A percentile compares a stretch with the other conserved stretches of the same genome.
Evolutionary conservation across 2,113 vertebrate genomes (phyloP).

Genomic region (Ophiodon elongatus): DNA sequence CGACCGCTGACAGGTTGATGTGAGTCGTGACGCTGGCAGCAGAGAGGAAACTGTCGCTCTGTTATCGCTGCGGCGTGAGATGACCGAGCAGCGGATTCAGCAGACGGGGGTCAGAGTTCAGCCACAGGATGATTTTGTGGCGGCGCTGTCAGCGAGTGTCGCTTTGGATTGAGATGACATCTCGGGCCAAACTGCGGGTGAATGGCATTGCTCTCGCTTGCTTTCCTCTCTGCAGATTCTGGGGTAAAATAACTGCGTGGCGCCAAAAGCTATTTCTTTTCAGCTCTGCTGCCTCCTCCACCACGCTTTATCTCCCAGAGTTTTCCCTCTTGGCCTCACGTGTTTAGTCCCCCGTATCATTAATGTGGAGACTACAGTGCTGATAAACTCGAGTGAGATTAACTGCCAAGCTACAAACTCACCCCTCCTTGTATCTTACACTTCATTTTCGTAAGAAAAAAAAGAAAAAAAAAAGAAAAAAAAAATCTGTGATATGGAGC

Average conservation of each 20-base stretch:
- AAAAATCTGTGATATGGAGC: slow-evolving; percentile 54
- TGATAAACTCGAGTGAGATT: slow-evolving; percentile 68
- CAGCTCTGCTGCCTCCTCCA: slow-evolving; percentile 40
- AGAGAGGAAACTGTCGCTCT: slow-evolving; percentile 29
- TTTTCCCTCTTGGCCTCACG: slow-evolving; percentile 29
- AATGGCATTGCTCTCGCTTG: slow-evolving; percentile 42
- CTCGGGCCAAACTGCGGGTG: slow-evolving; percentile 42
- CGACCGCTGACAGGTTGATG: slow-evolving; percentile 42
- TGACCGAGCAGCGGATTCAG: slow-evolving; percentile 28
- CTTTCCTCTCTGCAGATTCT: slow-evolving; percentile 35
- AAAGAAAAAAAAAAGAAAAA: slow-evolving; percentile 17
- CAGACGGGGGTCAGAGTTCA: slow-evolving; percentile 54
- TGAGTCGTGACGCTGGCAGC: slow-evolving; percentile 8
- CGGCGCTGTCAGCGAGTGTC: slow-evolving; percentile 59
- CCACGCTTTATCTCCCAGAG: slow-evolving; percentile 52
- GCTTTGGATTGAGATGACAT: slow-evolving; percentile 65
- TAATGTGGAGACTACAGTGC: slow-evolving; percentile 42
- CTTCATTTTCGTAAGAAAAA: slow-evolving; percentile 31
- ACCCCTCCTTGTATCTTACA: slow-evolving; percentile 23
- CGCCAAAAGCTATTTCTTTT: slow-evolving; percentile 64
- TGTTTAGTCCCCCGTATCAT: slow-evolving; percentile 60
- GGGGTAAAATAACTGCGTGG: slow-evolving; percentile 19
- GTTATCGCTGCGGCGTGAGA: slow-evolving; percentile 18
- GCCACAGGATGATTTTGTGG: slow-evolving; percentile 55
- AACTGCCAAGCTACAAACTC: slow-evolving; percentile 51